Conservation (phyloP, 2,888 invertebrate genomes). For the Laothoe populi region DNA sequence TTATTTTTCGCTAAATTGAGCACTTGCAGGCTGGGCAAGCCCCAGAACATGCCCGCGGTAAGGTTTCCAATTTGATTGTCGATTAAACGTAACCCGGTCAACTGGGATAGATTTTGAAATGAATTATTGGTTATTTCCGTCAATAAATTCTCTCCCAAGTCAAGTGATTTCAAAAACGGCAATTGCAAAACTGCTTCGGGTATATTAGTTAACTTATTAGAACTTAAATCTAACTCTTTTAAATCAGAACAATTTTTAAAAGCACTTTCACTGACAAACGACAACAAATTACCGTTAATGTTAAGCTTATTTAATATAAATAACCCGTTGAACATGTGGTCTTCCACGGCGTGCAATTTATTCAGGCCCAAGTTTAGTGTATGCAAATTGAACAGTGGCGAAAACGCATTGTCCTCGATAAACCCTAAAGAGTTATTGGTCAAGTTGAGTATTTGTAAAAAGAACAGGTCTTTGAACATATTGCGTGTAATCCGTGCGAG, state of each 20-base stretch:
- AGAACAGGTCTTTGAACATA: slow-evolving; percentile 94
- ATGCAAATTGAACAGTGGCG: slow-evolving; percentile 94
- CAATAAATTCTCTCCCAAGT: slow-evolving; percentile 96
- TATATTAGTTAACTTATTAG: slow-evolving; percentile 91
- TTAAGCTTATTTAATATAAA: slow-evolving; percentile 93
- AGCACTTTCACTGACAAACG: slow-evolving; percentile 90
- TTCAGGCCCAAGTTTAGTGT: slow-evolving; percentile 95
- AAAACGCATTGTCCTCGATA: slow-evolving; percentile 93
- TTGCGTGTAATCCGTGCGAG: slow-evolving; percentile 91
- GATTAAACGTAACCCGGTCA: slow-evolving; percentile 94
- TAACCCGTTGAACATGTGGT: slow-evolving; percentile 92
- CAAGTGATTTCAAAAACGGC: slow-evolving; percentile 93
- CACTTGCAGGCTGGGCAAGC: slow-evolving; percentile 92
- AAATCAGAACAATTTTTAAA: slow-evolving; percentile 95
- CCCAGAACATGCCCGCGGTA: slow-evolving; percentile 94
- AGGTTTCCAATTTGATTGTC: slow-evolving; percentile 95
- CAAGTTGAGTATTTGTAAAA: slow-evolving; percentile 93
- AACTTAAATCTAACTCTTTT: slow-evolving; percentile 95
- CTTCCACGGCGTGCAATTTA: slow-evolving; percentile 90
- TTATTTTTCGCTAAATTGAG: slow-evolving; percentile 96
- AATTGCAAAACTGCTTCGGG: slow-evolving; percentile 94
- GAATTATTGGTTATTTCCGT: slow-evolving; percentile 92
- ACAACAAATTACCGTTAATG: slow-evolving; percentile 92
- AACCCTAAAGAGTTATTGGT: slow-evolving; percentile 93
- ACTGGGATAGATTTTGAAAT: slow-evolving; percentile 92